phyloP scores from a whole-genome alignment of 2,113 vertebrate genomes.

The Myxocyprinus asiaticus region DNA sequence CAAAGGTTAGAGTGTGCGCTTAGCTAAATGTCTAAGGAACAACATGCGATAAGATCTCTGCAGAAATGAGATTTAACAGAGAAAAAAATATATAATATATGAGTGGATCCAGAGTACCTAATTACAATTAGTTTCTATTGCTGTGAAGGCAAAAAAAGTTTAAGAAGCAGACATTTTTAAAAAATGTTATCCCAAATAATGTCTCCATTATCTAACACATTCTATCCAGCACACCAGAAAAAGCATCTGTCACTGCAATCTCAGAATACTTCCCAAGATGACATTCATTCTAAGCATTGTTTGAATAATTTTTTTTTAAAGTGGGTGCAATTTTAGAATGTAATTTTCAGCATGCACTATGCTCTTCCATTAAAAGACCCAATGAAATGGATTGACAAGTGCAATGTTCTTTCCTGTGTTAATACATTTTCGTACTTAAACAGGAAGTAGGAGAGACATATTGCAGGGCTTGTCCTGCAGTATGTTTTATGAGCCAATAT shows the following conservation, averaged over 20 bases:
- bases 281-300: neutral
- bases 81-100: neutral
- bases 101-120: neutral
- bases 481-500: too few relatives aligned
- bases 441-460: too few relatives aligned
- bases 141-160: neutral
- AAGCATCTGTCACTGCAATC: too few relatives aligned
- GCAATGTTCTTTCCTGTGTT: constrained; percentile 23
- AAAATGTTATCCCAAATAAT: too few relatives aligned
- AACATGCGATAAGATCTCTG: neutral
- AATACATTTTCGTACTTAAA: neutral
- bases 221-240: too few relatives aligned
- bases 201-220: neutral
- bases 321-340: neutral
- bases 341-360: neutral
- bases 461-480: too few relatives aligned
- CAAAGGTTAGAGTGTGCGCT: constrained; percentile 57
- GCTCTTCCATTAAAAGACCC: neutral
- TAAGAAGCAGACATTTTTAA: too few relatives aligned
- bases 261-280: too few relatives aligned
- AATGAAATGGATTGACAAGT: neutral
- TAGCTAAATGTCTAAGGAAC: neutral
- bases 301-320: neutral
- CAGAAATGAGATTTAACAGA: neutral
- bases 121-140: neutral